These are phyloP conservation scores for Nymphalis io DNA, from an alignment of 1,140 invertebrate species.

Conservation along the genomic window DNA sequence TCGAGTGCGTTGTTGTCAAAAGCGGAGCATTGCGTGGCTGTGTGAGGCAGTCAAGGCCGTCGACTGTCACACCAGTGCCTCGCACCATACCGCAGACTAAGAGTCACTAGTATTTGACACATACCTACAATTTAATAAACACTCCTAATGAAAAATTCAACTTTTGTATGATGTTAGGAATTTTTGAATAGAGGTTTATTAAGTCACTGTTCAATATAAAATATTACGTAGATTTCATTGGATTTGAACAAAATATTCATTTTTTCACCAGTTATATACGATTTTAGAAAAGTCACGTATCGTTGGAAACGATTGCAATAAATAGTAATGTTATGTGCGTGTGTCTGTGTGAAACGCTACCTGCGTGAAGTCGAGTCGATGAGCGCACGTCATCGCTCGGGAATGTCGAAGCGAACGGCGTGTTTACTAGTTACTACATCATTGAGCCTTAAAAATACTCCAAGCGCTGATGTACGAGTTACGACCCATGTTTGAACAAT, in stretches of 20 bases:
- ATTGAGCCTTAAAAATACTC: not conserved
- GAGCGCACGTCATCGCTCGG: constrained; percentile 17
- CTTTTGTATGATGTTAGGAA: too few species aligned
- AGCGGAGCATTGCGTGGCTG: not conserved
- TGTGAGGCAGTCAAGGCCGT: not conserved
- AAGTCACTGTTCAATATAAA: too few species aligned
- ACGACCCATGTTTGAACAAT: too few species aligned
- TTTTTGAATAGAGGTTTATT: too few species aligned
- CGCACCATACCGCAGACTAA: not conserved
- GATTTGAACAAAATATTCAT: too few species aligned
- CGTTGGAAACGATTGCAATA: not conserved
- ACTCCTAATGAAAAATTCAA: too few species aligned
- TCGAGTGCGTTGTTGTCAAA: not conserved
- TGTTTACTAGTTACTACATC: constrained; percentile 2
- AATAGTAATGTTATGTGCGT: not conserved
- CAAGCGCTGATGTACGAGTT: too few species aligned
- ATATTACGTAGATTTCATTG: too few species aligned
- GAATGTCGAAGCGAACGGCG: constrained; percentile 15
- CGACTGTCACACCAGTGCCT: not conserved
- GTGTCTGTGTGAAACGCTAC: not conserved
- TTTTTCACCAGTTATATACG: too few species aligned
- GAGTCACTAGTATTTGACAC: not conserved
- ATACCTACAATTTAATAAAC: too few species aligned
- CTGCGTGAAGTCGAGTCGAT: not conserved
- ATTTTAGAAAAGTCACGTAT: not conserved